phyloP scores from a whole-genome alignment of 2,888 invertebrate genomes.

The Calameuta idolon region DNA sequence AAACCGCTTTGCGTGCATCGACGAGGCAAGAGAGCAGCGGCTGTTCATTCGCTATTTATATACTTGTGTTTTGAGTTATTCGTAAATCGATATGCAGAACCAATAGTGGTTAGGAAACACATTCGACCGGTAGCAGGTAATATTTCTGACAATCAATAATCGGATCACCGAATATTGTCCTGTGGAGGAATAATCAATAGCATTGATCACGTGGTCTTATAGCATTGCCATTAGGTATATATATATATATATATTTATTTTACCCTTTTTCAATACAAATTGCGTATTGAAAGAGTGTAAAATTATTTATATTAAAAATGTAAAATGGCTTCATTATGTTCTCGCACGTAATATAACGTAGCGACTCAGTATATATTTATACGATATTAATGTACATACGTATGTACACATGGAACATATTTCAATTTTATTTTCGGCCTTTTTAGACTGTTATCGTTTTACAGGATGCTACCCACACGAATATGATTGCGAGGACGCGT shows the following conservation, averaged over 20 bases:
- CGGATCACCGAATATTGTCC: neutral
- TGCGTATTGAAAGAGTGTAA: neutral
- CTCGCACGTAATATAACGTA: neutral
- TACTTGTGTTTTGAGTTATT: neutral
- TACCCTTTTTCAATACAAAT: no score
- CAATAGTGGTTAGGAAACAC: neutral
- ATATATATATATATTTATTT: no score
- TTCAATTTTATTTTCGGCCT: neutral
- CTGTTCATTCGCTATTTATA: neutral
- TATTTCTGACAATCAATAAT: neutral
- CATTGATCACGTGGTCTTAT: neutral
- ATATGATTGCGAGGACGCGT: constrained; percentile 88
- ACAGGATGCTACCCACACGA: constrained; percentile 72
- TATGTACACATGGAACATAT: neutral
- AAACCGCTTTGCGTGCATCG: neutral
- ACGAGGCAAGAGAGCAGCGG: neutral
- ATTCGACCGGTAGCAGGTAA: neutral
- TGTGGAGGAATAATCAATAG: neutral
- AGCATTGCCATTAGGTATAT: neutral
- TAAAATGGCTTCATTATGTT: neutral
- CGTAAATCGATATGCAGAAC: neutral
- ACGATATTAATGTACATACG: neutral
- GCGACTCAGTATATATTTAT: neutral
- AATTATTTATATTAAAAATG: neutral
- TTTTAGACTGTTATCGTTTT: constrained; percentile 21